phyloP scores from a whole-genome alignment of 1,140 invertebrate genomes.

The Panulirus ornatus region DNA sequence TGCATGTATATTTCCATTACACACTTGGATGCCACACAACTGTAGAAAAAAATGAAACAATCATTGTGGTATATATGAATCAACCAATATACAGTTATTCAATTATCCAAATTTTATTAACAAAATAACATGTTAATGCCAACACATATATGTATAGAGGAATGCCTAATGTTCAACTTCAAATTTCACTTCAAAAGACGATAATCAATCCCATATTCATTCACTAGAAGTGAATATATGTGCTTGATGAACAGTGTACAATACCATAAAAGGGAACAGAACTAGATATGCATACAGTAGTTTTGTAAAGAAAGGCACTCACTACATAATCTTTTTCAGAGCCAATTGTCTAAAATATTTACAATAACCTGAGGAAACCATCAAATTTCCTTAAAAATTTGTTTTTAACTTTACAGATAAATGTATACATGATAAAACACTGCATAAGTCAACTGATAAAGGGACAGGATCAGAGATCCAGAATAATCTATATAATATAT shows the following conservation, averaged over 20 bases:
- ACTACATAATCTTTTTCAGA: conserved; percentile 52
- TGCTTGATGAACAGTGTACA: background rate
- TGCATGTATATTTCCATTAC: conserved; percentile 23
- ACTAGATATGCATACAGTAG: conserved; percentile 53
- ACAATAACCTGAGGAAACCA: conserved; percentile 66
- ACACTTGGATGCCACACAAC: conserved; percentile 7
- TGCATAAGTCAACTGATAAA: conserved; percentile 30
- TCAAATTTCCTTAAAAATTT: conserved; percentile 38
- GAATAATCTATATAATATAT: conserved; percentile 46
- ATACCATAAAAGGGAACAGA: conserved; percentile 9
- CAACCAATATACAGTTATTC: conserved; percentile 1
- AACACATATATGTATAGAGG: conserved; percentile 26
- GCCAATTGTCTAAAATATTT: conserved; percentile 46
- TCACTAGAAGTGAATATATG: conserved; percentile 6
- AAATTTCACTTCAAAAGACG: background rate
- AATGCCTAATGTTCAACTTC: background rate
- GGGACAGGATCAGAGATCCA: conserved; percentile 12
- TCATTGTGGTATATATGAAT: background rate
- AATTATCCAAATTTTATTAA: background rate
- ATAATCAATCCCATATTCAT: background rate
- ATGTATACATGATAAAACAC: conserved; percentile 42
- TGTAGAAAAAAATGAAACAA: conserved; percentile 37
- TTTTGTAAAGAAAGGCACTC: conserved; percentile 67
- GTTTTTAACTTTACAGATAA: conserved; percentile 38
- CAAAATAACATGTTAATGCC: background rate